These are phyloP conservation scores for Adrianichthys oophorus DNA, from an alignment of 2,797 vertebrate species.

Conservation along the genomic window DNA sequence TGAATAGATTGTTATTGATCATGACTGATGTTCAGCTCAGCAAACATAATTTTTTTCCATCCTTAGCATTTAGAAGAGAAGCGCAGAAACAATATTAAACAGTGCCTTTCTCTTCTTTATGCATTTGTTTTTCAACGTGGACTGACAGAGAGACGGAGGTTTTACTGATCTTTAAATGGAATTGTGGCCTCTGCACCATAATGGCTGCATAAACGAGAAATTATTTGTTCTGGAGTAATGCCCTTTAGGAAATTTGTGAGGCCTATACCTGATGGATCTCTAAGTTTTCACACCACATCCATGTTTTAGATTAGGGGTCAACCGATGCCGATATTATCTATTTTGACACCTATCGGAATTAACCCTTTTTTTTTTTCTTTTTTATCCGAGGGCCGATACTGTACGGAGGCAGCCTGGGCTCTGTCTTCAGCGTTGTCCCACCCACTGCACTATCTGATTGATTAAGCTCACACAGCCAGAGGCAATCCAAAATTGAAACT, in stretches of 20 bases:
- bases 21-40: conserved; percentile 64
- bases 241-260: conserved; percentile 12
- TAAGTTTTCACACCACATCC: conserved; percentile 26
- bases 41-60: conserved; percentile 62
- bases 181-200: conserved; percentile 4
- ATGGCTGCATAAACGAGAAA: too few relatives aligned
- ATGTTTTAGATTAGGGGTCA: not conserved
- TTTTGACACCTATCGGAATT: too few relatives aligned
- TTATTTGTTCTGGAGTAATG: not conserved
- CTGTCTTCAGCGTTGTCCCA: too few relatives aligned
- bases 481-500: too few relatives aligned
- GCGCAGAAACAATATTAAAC: conserved; percentile 48
- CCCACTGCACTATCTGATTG: too few relatives aligned
- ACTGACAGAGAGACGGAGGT: not conserved
- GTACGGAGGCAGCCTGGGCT: too few relatives aligned
- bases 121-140: conserved; percentile 32
- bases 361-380: too few relatives aligned
- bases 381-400: too few relatives aligned
- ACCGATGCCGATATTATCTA: too few relatives aligned
- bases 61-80: conserved; percentile 57
- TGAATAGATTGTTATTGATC: conserved; percentile 72
- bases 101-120: conserved; percentile 24
- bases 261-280: conserved; percentile 25
- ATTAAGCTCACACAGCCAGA: too few relatives aligned
- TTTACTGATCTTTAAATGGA: conserved; percentile 17